These are phyloP conservation scores for Hetaerina americana DNA, from an alignment of 1,140 invertebrate genomes.

Conservation along the genomic window DNA sequence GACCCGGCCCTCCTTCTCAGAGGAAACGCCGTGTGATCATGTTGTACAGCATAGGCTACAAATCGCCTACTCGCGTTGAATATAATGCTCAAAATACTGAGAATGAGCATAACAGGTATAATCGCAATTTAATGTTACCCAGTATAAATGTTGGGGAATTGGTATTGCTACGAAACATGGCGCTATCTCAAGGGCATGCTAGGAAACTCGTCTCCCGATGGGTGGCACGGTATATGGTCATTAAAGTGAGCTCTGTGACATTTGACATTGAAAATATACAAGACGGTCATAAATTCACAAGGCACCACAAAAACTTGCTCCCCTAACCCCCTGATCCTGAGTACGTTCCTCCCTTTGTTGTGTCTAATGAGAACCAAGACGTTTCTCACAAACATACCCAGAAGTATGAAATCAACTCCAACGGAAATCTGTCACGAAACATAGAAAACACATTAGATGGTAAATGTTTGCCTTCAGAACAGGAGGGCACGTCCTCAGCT, in stretches of 20 bases:
- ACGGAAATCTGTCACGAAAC: too few species aligned
- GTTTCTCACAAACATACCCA: too few species aligned
- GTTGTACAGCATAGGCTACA: background rate
- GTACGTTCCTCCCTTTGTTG: too few species aligned
- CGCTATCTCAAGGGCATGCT: background rate
- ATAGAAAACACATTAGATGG: too few species aligned
- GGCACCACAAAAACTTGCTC: too few species aligned
- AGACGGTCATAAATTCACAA: too few species aligned
- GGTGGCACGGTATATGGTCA: background rate
- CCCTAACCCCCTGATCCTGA: too few species aligned
- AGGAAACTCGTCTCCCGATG: background rate
- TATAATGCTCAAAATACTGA: background rate
- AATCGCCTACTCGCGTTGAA: background rate
- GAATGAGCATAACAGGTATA: background rate
- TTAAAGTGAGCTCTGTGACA: background rate
- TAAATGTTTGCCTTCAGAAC: too few species aligned
- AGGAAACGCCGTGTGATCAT: background rate
- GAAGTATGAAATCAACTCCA: too few species aligned
- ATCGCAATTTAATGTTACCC: background rate
- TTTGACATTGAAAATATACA: background rate
- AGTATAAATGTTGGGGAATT: background rate
- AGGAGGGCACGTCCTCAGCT: too few species aligned
- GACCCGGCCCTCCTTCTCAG: too few species aligned
- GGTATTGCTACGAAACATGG: background rate
- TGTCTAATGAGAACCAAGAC: too few species aligned